Percentiles rank a stretch among this genome's conserved stretches.
Evolutionary conservation across 2,797 vertebrate species (phyloP).

Genomic region (Anguilla megastoma): DNA sequence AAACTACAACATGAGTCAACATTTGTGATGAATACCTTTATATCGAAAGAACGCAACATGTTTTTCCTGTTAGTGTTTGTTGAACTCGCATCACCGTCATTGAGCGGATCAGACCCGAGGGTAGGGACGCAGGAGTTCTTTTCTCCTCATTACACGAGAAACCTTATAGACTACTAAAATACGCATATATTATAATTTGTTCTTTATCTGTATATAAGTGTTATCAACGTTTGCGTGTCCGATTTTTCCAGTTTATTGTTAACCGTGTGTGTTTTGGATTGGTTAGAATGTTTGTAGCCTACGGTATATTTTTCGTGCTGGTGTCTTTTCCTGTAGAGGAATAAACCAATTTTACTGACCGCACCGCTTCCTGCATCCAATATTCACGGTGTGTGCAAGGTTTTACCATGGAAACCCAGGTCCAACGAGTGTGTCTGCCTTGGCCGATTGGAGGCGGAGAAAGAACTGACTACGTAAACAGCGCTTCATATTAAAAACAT

Average conservation of each 20-base stretch:
- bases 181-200: neutral
- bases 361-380: conserved; percentile 41
- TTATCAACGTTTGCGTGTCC: neutral
- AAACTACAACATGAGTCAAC: conserved; percentile 30
- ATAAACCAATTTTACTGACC: conserved; percentile 30
- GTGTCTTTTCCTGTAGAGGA: conserved; percentile 29
- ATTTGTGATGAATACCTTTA: conserved; percentile 25
- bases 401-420: conserved; percentile 57
- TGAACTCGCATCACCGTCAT: conserved; percentile 19
- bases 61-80: conserved; percentile 50
- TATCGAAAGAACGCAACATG: conserved; percentile 63
- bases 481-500: conserved; percentile 16
- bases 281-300: neutral
- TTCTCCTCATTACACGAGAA: neutral
- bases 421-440: conserved; percentile 40
- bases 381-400: conserved; percentile 50
- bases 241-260: neutral
- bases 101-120: conserved; percentile 18
- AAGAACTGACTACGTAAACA: conserved; percentile 40
- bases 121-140: conserved; percentile 14
- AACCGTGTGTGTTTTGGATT: neutral
- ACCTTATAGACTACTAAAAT: conserved; percentile 1
- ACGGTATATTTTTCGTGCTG: conserved; percentile 19
- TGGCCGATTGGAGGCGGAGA: conserved; percentile 39
- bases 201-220: neutral